Evolutionary conservation across 1,140 invertebrate species (phyloP), one percentile per base, ranked within the genome.

Genomic region (Drosophila repletoides): DNA sequence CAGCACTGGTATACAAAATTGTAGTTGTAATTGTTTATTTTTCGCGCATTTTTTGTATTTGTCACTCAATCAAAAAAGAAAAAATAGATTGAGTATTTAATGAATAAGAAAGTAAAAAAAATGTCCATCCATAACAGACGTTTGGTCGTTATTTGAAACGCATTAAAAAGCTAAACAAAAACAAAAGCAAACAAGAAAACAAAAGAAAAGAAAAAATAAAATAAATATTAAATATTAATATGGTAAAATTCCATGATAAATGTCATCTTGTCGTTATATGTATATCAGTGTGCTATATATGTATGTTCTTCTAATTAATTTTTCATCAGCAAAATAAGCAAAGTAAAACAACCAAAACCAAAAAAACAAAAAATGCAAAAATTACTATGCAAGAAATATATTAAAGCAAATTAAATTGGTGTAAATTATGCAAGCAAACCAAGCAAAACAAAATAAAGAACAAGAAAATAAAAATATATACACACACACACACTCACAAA

Each of bases 241-340:
- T 24, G 19, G 19, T 45, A 52, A 52, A 34, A 56, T 58, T n/a
- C n/a, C 65, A 70, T 69, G 43, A 70, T 79, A 74, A 56, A 80
- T 77, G 68, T 79, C 71, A 75, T 70, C 76, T 79, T 70, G 76
- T 80, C 75, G 75, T 79, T 79, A 80, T 74, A 79, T 80, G 75
- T 60, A 80, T 80, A n/a, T n/a, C n/a, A n/a, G 76, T 80, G 71
- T 71, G 76, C 76, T 75, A 74, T 79, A 52, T 76, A 58, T 69
- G 61, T 66, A 59, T 59, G 46, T 75, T 65, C 65, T 71, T 71
- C 43, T 45, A 75, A 48, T 75, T 68, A 43, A 76, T 69, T 79
- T 76, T 67, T n/a, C 36, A 59, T 63, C 58, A 53, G 49, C 29
- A 56, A 66, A 63, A 53, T 53, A 46, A 31, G 48, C 38, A 51